These are phyloP conservation scores for Sprattus sprattus DNA, from an alignment of 2,113 vertebrate genomes.

Conservation along the genomic window DNA sequence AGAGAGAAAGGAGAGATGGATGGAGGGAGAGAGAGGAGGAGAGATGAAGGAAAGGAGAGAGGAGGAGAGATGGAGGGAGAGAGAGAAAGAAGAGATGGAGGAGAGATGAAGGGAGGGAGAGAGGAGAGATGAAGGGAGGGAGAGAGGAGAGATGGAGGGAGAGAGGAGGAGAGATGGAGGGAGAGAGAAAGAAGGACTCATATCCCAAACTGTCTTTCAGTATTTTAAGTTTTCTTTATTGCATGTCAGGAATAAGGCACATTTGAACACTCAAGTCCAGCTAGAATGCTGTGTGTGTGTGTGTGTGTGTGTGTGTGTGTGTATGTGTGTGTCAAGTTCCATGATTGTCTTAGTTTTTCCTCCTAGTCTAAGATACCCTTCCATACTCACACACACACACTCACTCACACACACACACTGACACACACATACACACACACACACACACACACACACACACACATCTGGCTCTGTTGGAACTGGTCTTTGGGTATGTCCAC, in stretches of 20 bases:
- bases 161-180: not conserved
- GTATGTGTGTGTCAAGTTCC: not conserved
- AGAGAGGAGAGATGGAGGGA: not conserved
- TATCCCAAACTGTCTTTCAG: not conserved
- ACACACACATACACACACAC: not conserved
- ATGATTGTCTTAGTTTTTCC: not conserved
- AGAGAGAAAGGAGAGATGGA: too few species aligned
- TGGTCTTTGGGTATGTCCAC: not conserved
- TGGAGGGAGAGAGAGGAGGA: too few species aligned
- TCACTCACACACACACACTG: not conserved
- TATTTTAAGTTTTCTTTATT: constrained; percentile 17
- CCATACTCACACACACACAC: not conserved
- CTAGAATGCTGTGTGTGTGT: constrained; percentile 18
- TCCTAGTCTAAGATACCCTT: not conserved
- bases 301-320: constrained; percentile 1
- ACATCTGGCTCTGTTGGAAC: not conserved
- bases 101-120: too few species aligned
- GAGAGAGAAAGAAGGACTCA: not conserved
- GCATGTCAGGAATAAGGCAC: constrained; percentile 43
- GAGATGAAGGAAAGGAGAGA: too few species aligned
- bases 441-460: not conserved
- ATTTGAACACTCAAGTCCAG: constrained; percentile 38
- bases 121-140: too few species aligned
- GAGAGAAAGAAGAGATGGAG: too few species aligned
- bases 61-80: too few species aligned